A percentile compares a stretch with the other conserved stretches of the same genome.
Conservation (phyloP, 2,888 invertebrate species). For the Aquatica leii region DNA sequence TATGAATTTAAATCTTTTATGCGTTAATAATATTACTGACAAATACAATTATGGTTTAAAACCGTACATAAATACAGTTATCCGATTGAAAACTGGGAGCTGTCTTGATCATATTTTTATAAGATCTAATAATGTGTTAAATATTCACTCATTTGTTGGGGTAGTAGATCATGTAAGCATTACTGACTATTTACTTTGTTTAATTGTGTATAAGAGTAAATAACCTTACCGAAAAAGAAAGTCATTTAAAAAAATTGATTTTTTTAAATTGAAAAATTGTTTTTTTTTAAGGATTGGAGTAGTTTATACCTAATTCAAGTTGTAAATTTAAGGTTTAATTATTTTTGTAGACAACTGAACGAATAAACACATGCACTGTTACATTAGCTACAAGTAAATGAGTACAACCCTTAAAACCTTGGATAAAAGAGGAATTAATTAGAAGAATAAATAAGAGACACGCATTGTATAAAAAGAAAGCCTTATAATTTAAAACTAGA, state of each 20-base stretch:
- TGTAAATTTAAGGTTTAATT: no score
- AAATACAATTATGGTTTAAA: not conserved
- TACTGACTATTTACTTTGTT: not conserved
- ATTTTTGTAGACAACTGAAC: no score
- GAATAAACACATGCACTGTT: no score
- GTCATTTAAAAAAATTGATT: not conserved
- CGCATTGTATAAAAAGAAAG: no score
- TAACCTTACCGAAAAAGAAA: not conserved
- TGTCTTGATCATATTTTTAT: no score
- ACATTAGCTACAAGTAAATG: no score
- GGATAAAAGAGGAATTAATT: no score
- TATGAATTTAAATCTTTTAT: not conserved
- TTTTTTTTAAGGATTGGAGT: not conserved
- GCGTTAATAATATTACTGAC: not conserved
- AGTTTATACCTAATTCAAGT: not conserved
- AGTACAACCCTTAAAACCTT: no score
- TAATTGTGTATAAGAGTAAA: not conserved
- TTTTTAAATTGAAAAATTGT: not conserved
- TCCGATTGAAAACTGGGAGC: no score
- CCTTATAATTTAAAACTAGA: not conserved
- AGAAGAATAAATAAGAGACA: no score
- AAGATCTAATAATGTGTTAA: no score
- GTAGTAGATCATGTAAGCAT: not conserved
- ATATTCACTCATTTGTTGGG: no score
- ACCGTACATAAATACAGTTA: not conserved